Percentiles rank a stretch among this genome's conserved stretches.
Evolutionary conservation across 2,888 invertebrate genomes (phyloP).

Genomic region (Leucophora obtusa): DNA sequence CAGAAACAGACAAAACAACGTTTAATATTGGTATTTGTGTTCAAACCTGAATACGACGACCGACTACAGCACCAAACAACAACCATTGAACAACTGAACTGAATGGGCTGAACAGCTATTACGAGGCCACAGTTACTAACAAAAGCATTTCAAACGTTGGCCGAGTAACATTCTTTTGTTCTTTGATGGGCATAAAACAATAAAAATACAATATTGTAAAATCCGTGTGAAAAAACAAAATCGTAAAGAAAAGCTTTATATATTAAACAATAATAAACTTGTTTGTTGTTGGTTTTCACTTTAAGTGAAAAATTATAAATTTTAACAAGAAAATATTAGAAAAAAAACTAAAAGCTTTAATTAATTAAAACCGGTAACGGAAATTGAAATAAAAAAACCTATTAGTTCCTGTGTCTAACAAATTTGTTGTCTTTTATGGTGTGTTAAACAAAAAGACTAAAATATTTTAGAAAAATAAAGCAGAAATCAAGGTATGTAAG

Average conservation of each 20-base stretch:
- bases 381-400: not conserved
- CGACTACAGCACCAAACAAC: constrained; percentile 7
- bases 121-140: constrained; percentile 54
- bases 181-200: constrained; percentile 18
- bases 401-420: constrained; percentile 13
- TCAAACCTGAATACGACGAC: constrained; percentile 10
- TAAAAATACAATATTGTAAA: constrained; percentile 6
- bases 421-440: not conserved
- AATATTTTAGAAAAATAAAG: not conserved
- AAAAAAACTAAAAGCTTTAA: constrained; percentile 1
- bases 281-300: not conserved
- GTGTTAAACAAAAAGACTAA: not conserved
- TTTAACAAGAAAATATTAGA: not conserved
- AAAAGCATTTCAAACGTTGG: constrained; percentile 59
- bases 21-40: constrained; percentile 29
- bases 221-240: constrained; percentile 34
- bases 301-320: constrained; percentile 7
- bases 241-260: constrained; percentile 46
- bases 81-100: constrained; percentile 20
- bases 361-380: constrained; percentile 21
- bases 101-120: constrained; percentile 31
- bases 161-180: constrained; percentile 55
- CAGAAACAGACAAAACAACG: constrained; percentile 30
- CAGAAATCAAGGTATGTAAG: not conserved
- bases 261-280: constrained; percentile 14